A percentile compares a stretch with the other conserved stretches of the same genome.
Conservation (phyloP, 2,113 vertebrate species). For the Sapayoa aenigma region DNA sequence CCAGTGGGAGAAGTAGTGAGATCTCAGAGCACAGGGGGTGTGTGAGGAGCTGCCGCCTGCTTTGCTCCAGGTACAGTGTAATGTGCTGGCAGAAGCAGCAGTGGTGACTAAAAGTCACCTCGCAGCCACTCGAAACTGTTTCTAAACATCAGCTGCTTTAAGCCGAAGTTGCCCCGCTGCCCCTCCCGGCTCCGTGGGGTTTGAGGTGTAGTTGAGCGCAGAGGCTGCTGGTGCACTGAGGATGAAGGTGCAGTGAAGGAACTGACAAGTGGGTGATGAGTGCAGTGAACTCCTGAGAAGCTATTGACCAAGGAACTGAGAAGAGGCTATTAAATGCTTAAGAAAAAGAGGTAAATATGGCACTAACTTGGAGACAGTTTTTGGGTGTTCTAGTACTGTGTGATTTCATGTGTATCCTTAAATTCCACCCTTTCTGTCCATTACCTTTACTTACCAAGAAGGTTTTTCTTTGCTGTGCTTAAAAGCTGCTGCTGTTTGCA, state of each 20-base stretch:
- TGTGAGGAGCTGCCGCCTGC: not conserved
- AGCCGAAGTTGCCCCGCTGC: not conserved
- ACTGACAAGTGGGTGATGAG: not conserved
- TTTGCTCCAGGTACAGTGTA: not conserved
- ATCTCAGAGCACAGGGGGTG: not conserved
- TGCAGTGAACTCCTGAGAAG: not conserved
- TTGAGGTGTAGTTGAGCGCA: not conserved
- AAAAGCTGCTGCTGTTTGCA: not conserved
- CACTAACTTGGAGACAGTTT: not conserved
- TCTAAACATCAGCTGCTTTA: not conserved
- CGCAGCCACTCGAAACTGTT: not conserved
- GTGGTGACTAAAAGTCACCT: not conserved
- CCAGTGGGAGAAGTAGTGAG: no score
- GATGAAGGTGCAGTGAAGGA: not conserved
- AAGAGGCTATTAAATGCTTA: not conserved
- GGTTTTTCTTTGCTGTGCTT: not conserved
- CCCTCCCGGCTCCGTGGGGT: accelerated
- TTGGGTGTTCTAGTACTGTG: not conserved
- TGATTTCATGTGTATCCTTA: not conserved
- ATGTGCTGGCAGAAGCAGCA: not conserved
- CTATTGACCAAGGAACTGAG: not conserved
- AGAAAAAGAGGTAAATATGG: not conserved
- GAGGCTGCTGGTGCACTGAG: not conserved
- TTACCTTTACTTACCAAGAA: not conserved
- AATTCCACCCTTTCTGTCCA: not conserved